Conservation (phyloP, 2,888 invertebrate genomes). For the Leistus spinibarbis region DNA sequence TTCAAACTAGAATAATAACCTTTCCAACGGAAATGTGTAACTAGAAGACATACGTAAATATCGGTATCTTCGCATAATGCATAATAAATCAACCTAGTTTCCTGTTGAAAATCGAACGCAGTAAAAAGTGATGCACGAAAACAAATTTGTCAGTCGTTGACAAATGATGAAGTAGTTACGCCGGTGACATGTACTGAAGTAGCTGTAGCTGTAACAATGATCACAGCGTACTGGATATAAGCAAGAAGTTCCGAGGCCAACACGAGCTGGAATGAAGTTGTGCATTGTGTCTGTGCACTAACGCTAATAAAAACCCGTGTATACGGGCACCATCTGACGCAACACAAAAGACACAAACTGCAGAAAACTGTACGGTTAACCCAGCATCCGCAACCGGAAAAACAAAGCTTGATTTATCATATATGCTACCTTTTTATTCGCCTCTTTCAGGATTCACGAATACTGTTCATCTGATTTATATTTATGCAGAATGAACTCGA, state of each 20-base stretch:
- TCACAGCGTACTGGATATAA: neutral
- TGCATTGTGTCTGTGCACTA: neutral
- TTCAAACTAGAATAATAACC: too few species aligned
- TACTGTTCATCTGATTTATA: too few species aligned
- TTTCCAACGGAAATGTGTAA: too few species aligned
- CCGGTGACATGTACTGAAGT: neutral
- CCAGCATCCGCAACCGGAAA: neutral
- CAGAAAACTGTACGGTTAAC: neutral
- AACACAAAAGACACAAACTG: neutral
- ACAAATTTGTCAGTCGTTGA: neutral
- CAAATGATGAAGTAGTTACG: neutral
- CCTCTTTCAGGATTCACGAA: too few species aligned
- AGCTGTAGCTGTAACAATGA: neutral
- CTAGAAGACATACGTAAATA: too few species aligned
- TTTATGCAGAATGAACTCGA: too few species aligned
- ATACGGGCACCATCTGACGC: neutral
- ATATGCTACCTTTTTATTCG: too few species aligned
- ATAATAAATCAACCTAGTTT: too few species aligned
- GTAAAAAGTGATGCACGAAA: neutral
- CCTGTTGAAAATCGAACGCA: neutral
- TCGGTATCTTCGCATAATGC: too few species aligned
- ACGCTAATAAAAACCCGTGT: neutral
- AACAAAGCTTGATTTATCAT: neutral
- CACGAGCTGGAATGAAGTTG: neutral
- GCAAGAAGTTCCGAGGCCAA: neutral